Conservation (phyloP, 2,113 vertebrate species). For the Perca flavescens region DNA sequence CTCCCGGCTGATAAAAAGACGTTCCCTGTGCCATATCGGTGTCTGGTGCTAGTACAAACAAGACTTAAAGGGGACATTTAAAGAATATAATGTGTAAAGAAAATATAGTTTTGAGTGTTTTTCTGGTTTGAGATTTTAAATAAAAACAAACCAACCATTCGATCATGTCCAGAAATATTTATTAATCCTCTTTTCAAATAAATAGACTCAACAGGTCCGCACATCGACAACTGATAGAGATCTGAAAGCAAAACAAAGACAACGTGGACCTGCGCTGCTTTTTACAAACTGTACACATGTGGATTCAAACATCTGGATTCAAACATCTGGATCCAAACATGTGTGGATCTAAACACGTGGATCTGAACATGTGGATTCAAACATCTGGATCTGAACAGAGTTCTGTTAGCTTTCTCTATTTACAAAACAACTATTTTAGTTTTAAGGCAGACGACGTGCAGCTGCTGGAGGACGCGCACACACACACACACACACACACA, state of each 20-base stretch:
- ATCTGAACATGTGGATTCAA: neutral
- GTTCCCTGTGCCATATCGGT: too few species aligned
- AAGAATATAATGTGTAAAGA: neutral
- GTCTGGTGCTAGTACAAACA: too few species aligned
- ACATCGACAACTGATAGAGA: constrained; percentile 52
- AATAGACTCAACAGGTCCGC: constrained; percentile 78
- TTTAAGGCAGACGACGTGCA: constrained; percentile 69
- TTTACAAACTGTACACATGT: constrained; percentile 47
- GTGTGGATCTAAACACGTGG: too few species aligned
- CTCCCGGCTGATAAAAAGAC: too few species aligned
- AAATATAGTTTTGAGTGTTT: neutral
- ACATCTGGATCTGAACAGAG: constrained; percentile 1
- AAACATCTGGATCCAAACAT: neutral
- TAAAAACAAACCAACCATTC: neutral
- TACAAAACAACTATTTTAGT: neutral
- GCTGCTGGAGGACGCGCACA: too few species aligned
- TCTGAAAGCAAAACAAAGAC: constrained; percentile 8
- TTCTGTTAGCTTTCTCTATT: neutral
- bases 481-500: too few species aligned
- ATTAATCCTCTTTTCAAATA: constrained; percentile 78
- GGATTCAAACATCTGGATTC: neutral
- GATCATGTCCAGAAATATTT: constrained; percentile 74
- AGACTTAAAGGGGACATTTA: too few species aligned
- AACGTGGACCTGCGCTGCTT: neutral
- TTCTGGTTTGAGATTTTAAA: neutral